Conservation (phyloP, 2,113 vertebrate genomes). For the Stegastes partitus region DNA sequence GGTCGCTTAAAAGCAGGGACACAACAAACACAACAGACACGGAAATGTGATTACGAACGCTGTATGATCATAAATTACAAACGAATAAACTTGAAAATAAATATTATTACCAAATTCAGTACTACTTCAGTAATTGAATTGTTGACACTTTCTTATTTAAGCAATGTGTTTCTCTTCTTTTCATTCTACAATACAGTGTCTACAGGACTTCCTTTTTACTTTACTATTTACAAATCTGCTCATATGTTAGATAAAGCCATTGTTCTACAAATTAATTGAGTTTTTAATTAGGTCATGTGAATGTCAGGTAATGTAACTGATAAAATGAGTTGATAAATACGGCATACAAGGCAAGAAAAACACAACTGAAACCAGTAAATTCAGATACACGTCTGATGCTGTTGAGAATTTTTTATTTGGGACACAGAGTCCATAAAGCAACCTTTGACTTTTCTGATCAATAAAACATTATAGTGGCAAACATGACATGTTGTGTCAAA, state of each 20-base stretch:
- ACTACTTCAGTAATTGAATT: fast-evolving
- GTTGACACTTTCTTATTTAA: not conserved
- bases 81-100: not conserved
- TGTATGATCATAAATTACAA: fast-evolving
- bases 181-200: not conserved
- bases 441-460: conserved; percentile 8
- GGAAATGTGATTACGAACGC: fast-evolving
- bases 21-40: not conserved
- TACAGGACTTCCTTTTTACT: too few species aligned
- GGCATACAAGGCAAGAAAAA: not conserved
- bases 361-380: not conserved
- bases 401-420: fast-evolving
- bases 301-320: too few species aligned
- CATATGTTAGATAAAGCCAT: too few species aligned
- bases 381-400: not conserved
- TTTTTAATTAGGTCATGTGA: too few species aligned
- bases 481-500: not conserved
- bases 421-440: not conserved
- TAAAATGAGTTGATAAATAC: not conserved
- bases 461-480: not conserved
- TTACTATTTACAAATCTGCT: too few species aligned
- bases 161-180: not conserved
- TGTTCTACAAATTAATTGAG: too few species aligned
- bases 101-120: not conserved
- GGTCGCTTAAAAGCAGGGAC: fast-evolving